Evolutionary conservation across 2,113 vertebrate genomes (phyloP).

Genomic region (Neotragus pygmaeus): DNA sequence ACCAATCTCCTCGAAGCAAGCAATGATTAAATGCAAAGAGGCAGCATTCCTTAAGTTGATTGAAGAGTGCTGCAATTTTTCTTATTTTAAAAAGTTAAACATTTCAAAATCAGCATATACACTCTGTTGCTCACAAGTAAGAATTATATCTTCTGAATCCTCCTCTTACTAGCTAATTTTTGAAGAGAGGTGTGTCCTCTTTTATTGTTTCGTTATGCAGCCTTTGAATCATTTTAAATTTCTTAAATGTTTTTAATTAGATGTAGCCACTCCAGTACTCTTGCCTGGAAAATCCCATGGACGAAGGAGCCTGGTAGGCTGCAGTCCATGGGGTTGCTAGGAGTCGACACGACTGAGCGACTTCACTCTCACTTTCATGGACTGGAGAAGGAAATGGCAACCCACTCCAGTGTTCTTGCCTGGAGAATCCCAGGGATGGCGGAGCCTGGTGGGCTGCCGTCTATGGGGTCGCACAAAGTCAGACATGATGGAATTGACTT

Average conservation of each 20-base stretch:
- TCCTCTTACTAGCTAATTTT: not conserved
- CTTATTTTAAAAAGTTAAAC: not conserved
- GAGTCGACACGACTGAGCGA: accelerated
- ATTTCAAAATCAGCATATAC: not conserved
- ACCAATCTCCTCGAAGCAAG: not conserved
- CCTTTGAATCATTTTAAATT: not conserved
- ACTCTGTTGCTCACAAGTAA: not conserved
- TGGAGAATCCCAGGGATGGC: too few relatives aligned
- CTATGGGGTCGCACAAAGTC: too few relatives aligned
- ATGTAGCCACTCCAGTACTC: not conserved
- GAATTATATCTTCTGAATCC: not conserved
- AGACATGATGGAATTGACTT: too few relatives aligned
- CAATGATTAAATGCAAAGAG: not conserved
- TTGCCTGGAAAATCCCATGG: too few relatives aligned
- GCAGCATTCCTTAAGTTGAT: not conserved
- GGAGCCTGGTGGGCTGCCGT: too few relatives aligned
- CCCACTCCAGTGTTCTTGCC: too few relatives aligned
- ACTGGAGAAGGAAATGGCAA: too few relatives aligned
- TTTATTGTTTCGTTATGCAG: not conserved
- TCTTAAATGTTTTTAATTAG: not conserved
- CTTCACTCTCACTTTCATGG: too few relatives aligned
- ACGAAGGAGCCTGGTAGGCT: too few relatives aligned
- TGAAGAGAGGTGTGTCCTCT: not conserved
- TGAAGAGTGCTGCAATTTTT: not conserved
- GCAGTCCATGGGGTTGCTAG: too few relatives aligned